Evolutionary conservation across 2,888 invertebrate genomes (phyloP).

Genomic region (Zygaena filipendulae): DNA sequence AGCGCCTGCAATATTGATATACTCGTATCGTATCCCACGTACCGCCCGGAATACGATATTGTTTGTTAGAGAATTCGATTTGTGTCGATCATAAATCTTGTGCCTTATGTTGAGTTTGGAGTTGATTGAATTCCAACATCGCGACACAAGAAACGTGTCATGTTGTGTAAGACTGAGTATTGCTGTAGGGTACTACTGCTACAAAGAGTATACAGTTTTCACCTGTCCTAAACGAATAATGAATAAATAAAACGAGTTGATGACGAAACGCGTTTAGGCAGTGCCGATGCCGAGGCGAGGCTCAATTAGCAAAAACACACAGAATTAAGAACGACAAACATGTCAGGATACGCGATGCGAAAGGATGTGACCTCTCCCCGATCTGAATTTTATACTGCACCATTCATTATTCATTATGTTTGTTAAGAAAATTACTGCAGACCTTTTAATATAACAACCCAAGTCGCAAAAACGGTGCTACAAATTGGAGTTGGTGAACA

Average conservation of each 20-base stretch:
- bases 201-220: too few species aligned
- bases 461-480: constrained; percentile 27
- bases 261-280: too few species aligned
- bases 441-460: constrained; percentile 67
- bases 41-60: constrained; percentile 64
- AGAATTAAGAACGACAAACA: constrained; percentile 64
- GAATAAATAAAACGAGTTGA: too few species aligned
- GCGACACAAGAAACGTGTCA: constrained; percentile 33
- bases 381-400: constrained; percentile 65
- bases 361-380: constrained; percentile 37
- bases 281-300: constrained; percentile 42
- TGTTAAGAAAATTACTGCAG: constrained; percentile 64
- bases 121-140: constrained; percentile 55
- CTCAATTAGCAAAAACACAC: constrained; percentile 67
- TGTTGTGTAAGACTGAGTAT: neutral
- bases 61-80: constrained; percentile 68
- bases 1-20: constrained; percentile 69
- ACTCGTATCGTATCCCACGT: constrained; percentile 62
- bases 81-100: constrained; percentile 69
- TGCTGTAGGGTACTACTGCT: too few species aligned
- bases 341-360: constrained; percentile 49
- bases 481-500: constrained; percentile 55
- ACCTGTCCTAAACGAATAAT: too few species aligned
- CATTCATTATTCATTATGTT: constrained; percentile 64
- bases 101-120: constrained; percentile 63